These are phyloP conservation scores for Enteromius anoplus DNA, from an alignment of 2,797 vertebrate genomes.

Conservation along the genomic window DNA sequence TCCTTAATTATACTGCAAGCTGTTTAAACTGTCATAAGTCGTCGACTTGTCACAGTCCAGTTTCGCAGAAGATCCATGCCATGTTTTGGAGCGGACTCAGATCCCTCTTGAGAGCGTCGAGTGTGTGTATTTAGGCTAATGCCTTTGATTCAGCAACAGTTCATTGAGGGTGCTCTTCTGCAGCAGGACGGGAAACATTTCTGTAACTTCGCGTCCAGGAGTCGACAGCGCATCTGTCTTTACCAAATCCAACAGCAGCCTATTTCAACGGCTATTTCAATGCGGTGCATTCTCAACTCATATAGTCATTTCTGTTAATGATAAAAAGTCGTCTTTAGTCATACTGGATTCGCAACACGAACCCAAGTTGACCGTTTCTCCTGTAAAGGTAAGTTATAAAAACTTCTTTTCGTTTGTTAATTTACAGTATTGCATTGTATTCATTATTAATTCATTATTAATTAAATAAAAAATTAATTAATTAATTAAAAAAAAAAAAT, in stretches of 20 bases:
- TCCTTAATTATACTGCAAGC: neutral
- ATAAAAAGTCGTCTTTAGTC: neutral
- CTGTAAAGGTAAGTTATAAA: constrained; percentile 47
- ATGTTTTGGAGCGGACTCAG: constrained; percentile 52
- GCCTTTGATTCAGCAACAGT: constrained; percentile 64
- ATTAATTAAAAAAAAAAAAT: too few species aligned
- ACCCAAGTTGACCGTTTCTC: constrained; percentile 34
- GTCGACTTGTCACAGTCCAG: constrained; percentile 35
- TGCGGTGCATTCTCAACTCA: neutral
- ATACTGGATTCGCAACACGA: constrained; percentile 25
- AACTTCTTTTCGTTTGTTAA: neutral
- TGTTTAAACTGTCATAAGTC: neutral
- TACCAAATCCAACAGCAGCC: neutral
- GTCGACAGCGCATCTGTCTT: neutral
- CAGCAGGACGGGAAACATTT: constrained; percentile 45
- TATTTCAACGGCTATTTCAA: neutral
- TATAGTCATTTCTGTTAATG: neutral
- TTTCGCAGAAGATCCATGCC: constrained; percentile 58
- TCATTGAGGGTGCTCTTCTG: constrained; percentile 48
- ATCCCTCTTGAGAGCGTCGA: constrained; percentile 48
- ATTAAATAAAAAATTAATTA: too few species aligned
- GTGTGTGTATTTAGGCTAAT: constrained; percentile 60
- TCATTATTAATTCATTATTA: too few species aligned
- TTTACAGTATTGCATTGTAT: neutral
- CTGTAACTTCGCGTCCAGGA: neutral